Base-by-base conservation (phyloP, 2,888 invertebrate genomes). In the Bombyx huttoni region DNA sequence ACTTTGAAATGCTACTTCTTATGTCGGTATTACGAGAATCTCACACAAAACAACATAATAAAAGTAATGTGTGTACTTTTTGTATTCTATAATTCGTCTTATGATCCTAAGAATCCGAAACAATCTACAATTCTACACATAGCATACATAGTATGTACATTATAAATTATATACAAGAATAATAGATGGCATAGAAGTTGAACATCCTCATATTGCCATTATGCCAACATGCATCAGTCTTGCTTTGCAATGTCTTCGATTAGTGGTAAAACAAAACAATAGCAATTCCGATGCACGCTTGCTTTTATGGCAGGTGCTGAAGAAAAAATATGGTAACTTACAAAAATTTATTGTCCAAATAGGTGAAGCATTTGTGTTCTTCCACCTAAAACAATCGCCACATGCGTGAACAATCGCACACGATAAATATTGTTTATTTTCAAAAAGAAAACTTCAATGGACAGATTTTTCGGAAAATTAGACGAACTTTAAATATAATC, bases 141-240 rank as follows among this genome's bases (percentile, higher is more conserved):
- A 74, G 76, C 85, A 85, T 85, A 85, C 83, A 83, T 72, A 81
- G 83, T 86, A 86, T 87, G 84, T 87, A 87, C 87, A 87, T 68
- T 75, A 66, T 64, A 75, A 73, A 73, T 70, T 85, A 85, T 86
- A 74, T 83, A 86, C 83, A 87, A 71, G 68, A 75, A 75, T 75
- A 78, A 70, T 74, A 75, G 65, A 73, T 74, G 75, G 76, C 76
- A 75, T 72, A 76, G 69, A 63, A 67, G 64, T 69, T 63, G 56
- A 66, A 66, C 65, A 72, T 64, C 64, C 67, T 65, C 61, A 65
- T 67, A 64, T 65, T 63, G 66, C 70, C 63, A 61, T 60, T 59
- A 56, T 58, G 60, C 59, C 59, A 68, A 70, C 72, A 69, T 65
- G 67, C 69, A 64, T 63, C 52, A 10, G 24, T 24, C 24, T 24